Base-by-base conservation (phyloP, 2,113 vertebrate genomes). In the Notarius quadriscutis region DNA sequence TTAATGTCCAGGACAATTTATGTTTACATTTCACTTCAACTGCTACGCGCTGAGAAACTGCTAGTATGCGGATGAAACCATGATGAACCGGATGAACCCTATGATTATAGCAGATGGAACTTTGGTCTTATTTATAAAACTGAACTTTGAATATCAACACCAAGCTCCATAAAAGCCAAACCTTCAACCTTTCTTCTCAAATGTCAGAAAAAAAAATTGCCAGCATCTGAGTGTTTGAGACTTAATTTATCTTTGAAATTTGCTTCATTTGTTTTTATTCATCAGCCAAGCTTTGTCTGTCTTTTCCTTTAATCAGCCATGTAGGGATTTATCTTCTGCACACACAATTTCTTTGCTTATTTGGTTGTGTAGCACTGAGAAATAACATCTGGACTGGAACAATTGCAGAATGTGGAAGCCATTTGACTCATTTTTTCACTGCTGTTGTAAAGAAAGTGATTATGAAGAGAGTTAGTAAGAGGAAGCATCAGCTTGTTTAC, bases 241-340 rank as follows among this genome's bases (percentile, higher is more conserved):
- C 17, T 57, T 84, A 27, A 57, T 58, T 72, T 57, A 18, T 75
- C 22, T 75, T 5, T n/a, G 83, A 41, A 60, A 84, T 83, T 17
- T 22, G 12, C 9, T 71, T 55, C 17, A 72, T 55, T 84, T 84
- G 63, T 34, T 84, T 71, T 41, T n/a, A n/a, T 50, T 84, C 30
- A 75, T 75, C 71, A 75, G 30, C 55, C 53, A 57, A 55, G 51
- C 67, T 57, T 72, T 72, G 67, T 84, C n/a, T 18, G 62, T 69
- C 25, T 71, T 84, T 72, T 58, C 11, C 41, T 41, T 84, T 84
- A 53, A 58, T 74, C 67, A 41, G 27, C 22, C 50, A 55, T 71
- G n/a, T 11, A 60, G 50, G n/a, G 50, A 55, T 55, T 71, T 51
- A 7, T 72, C 72, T 57, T 72, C 41, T 71, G 18, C 65, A 15